Base-by-base conservation (phyloP, 1,140 invertebrate species). In the Drosophila teissieri region DNA sequence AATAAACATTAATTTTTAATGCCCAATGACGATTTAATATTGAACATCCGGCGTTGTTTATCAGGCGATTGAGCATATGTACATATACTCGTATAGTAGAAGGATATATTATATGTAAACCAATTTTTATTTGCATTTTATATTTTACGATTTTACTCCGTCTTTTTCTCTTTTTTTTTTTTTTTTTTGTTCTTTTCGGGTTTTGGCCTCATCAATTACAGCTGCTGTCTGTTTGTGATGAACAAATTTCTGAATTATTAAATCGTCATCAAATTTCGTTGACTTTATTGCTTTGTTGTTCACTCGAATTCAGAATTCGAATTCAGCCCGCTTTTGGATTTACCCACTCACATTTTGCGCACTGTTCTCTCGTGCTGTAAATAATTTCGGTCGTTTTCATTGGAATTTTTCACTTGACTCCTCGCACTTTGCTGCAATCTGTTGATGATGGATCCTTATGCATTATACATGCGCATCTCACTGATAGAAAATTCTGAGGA, bases 1-100 rank as follows among this genome's bases (percentile, higher is more conserved):
- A 83, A 83, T 83, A 67, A 83, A 75, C 70, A 78, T 83, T 83
- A 75, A 83, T 79, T 76, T 83, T 70, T 83, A 83, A 83, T 83
- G 80, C 57, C 51, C 37, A 58, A 62, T 42, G 70, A 57, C 58
- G 54, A 52, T 78, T 78, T 73, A 78, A 70, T 70, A 80, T 80
- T 75, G 73, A 81, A 73, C 61, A 70, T 78, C 73, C 78, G 73
- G 70, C 44, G 48, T 17, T 56, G 67, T 70, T 70, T 69, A 70
- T 69, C 67, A 40, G 52, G 24, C 67, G 14, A 68, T 12, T 22
- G 27, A 44, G 44, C 34, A 17, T 37, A n/a, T n/a, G n/a, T n/a
- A 17, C 17, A 37, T 58, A 58, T 58, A n/a, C n/a, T n/a, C n/a
- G n/a, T n/a, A 39, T 19, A 19, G 19, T 19, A 39, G 34, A 46